A percentile compares a stretch with the other conserved stretches of the same genome.
Conservation (phyloP, 2,113 vertebrate genomes). For the Larimichthys polyactis region DNA sequence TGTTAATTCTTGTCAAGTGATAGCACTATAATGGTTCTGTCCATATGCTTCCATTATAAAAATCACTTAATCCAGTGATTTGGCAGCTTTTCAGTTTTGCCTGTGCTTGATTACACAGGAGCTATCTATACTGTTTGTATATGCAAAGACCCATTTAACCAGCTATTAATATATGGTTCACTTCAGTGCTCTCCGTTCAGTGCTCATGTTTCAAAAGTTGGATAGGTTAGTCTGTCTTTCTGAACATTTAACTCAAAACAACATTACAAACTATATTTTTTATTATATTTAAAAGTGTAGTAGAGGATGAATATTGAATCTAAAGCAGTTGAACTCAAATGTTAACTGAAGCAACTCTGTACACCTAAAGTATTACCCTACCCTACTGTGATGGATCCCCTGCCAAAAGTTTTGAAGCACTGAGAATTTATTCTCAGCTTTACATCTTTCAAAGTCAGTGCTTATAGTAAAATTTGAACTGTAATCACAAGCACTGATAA, state of each 20-base stretch:
- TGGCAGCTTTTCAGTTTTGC: constrained; percentile 21
- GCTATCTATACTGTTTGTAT: constrained; percentile 19
- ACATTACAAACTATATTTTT: neutral
- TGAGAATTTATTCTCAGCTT: constrained; percentile 29
- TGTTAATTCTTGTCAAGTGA: constrained; percentile 32
- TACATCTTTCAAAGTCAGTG: constrained; percentile 18
- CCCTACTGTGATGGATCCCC: neutral
- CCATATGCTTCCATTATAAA: constrained; percentile 30
- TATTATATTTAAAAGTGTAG: neutral
- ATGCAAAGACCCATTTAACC: constrained; percentile 21
- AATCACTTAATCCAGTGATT: constrained; percentile 36
- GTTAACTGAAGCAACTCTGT: neutral
- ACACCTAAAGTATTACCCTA: neutral
- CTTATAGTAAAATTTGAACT: constrained; percentile 44
- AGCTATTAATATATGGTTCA: constrained; percentile 5
- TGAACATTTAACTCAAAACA: neutral
- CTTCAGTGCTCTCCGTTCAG: neutral
- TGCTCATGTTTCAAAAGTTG: neutral
- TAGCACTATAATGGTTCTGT: neutral
- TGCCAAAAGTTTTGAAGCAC: constrained; percentile 36
- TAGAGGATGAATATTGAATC: neutral
- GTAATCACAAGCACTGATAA: constrained; percentile 40
- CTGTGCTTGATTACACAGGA: constrained; percentile 30
- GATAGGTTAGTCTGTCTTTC: neutral
- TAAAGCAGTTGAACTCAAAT: neutral